Conservation (phyloP, 2,888 invertebrate genomes). For the Pristionchus arcanus region DNA sequence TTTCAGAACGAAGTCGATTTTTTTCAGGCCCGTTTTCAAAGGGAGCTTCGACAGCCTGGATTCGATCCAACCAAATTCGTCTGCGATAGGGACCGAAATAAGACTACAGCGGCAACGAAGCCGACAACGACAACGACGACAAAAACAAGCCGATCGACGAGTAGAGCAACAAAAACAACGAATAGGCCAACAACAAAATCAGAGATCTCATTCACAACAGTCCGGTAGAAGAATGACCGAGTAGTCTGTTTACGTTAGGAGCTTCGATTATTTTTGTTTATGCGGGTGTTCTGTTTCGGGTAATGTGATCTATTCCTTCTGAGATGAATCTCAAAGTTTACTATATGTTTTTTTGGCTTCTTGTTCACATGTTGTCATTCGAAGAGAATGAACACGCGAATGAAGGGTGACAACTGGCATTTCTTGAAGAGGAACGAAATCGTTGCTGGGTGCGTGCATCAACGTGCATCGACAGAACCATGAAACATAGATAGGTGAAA, state of each 20-base stretch:
- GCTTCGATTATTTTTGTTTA: neutral
- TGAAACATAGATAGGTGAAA: neutral
- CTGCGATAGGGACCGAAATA: neutral
- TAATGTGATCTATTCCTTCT: neutral
- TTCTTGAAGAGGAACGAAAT: no score
- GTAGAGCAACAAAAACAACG: neutral
- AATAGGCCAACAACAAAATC: neutral
- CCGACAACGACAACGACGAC: neutral
- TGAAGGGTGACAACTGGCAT: no score
- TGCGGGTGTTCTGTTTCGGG: neutral
- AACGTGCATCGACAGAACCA: neutral
- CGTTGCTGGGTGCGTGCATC: no score
- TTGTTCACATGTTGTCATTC: no score
- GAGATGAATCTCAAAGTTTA: neutral
- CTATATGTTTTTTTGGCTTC: neutral
- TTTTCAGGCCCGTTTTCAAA: slow-evolving; percentile 28
- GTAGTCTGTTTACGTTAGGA: neutral
- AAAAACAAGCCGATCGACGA: neutral
- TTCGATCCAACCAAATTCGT: slow-evolving; percentile 28
- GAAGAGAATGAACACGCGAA: no score
- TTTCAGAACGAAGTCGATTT: neutral
- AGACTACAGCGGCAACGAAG: neutral
- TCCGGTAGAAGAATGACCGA: neutral
- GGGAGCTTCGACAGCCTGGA: slow-evolving; percentile 28
- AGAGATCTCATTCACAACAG: neutral